Conservation (phyloP, 2,888 invertebrate species). For the Mayetiola destructor region DNA sequence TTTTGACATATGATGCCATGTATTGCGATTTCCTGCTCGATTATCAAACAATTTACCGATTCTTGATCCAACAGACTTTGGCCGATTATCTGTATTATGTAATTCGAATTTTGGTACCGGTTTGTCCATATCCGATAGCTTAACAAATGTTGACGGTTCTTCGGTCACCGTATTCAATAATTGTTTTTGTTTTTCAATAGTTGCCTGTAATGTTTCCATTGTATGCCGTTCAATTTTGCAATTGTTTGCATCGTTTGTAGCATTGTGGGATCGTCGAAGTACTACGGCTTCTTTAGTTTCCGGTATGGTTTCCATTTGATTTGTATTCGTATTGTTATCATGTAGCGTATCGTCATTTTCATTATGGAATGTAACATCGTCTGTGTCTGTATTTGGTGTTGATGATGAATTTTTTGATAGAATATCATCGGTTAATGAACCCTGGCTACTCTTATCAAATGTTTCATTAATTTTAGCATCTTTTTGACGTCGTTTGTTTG, state of each 20-base stretch:
- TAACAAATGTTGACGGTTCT: constrained; percentile 44
- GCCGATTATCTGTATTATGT: constrained; percentile 23
- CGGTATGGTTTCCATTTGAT: constrained; percentile 34
- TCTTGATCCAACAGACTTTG: constrained; percentile 33
- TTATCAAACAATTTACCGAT: constrained; percentile 29
- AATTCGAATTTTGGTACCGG: constrained; percentile 40
- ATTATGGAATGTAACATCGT: constrained; percentile 35
- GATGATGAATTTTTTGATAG: constrained; percentile 35
- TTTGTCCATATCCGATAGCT: constrained; percentile 66
- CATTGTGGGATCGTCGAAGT: background rate
- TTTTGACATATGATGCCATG: constrained; percentile 25
- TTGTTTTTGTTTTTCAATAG: constrained; percentile 33
- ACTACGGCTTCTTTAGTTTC: constrained; percentile 32
- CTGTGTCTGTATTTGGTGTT: constrained; percentile 31
- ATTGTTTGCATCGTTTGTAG: background rate
- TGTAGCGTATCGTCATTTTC: constrained; percentile 22
- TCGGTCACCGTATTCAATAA: constrained; percentile 34
- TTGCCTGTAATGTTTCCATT: constrained; percentile 31
- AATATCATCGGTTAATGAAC: constrained; percentile 33
- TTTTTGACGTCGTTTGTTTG: constrained; percentile 20
- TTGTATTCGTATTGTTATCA: background rate
- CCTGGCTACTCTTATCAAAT: constrained; percentile 35
- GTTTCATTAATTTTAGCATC: constrained; percentile 35
- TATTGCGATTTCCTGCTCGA: constrained; percentile 11
- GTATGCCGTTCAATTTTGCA: constrained; percentile 24